These are phyloP conservation scores for Bagarius yarrelli DNA, from an alignment of 2,113 vertebrate genomes.

Conservation along the genomic window DNA sequence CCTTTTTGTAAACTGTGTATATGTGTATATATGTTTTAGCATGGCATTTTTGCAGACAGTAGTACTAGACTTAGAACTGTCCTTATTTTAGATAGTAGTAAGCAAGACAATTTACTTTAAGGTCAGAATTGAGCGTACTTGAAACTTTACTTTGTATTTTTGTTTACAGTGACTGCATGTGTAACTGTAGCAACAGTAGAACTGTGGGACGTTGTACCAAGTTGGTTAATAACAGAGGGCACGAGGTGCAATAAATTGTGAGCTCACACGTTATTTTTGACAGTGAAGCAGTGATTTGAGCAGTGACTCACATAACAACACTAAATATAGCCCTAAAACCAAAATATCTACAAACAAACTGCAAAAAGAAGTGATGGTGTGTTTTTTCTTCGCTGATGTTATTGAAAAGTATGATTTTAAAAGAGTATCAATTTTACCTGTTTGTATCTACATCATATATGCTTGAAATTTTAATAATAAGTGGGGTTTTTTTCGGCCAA, in stretches of 20 bases:
- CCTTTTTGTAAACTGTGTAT: too few species aligned
- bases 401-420: background rate
- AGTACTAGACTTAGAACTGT: background rate
- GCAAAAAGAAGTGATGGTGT: background rate
- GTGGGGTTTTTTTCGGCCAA: background rate
- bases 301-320: background rate
- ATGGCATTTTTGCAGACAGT: background rate
- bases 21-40: background rate
- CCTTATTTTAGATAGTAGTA: background rate
- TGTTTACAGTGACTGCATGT: background rate
- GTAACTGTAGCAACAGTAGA: background rate
- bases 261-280: background rate
- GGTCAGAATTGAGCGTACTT: background rate
- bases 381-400: background rate
- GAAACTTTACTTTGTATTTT: background rate
- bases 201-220: background rate
- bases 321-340: background rate
- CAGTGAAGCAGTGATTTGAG: background rate
- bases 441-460: conserved; percentile 4
- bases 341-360: background rate
- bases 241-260: background rate
- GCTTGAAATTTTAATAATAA: background rate
- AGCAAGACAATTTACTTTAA: too few species aligned
- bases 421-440: background rate
- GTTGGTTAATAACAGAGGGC: background rate